Base-by-base conservation (phyloP, 92 coral and sea anemone genomes). In the Porites divaricata region DNA sequence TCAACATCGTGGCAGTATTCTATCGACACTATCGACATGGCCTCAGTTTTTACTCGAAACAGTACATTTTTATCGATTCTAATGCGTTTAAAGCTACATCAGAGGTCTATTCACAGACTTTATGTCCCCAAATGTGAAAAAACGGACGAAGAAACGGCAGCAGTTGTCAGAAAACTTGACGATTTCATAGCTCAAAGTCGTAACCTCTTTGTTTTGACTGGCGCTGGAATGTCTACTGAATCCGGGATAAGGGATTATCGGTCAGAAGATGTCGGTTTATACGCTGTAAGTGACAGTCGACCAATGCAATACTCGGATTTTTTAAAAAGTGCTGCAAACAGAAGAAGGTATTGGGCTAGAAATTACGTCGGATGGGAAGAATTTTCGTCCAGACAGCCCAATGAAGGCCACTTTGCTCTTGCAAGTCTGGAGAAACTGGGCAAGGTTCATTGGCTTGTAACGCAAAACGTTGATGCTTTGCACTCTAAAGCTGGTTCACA, bases 201-300 rank as follows among this genome's bases (percentile, higher is more conserved):
- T 19, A 86, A 78, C 19, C 85, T 97, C 45, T 93, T 97, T 74
- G 99, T 97, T 1, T 50, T 97, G 54, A 95, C 99, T 5, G 99
- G 99, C 14, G 99, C 99, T 1, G 99, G 99, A 1, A 87, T 97
- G 23, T 97, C 99, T 1, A 97, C 99, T 0, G 99, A 97, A 81
- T 97, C 99, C 15, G 99, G 99, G 11, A 93, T 97, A 26, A 87
- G 99, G 8, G 99, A 97, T 70, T 97, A 97, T 68, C 84, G 99
- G 22, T 97, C 99, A 19, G 97, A 93, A 85, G 94, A 92, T 56
- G 98, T 95, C 19, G 99, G 99, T 11, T 76, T 97, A 25, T 97
- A 97, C 24, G 93, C 98, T 9, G 65, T 97, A 25, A 87, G 89
- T 78, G 91, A 87, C 0, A 85, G 85, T 35, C 91, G 99, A 16